These are phyloP conservation scores for Clarias laeviceps DNA, from an alignment of 2,797 vertebrate species.

Conservation along the genomic window DNA sequence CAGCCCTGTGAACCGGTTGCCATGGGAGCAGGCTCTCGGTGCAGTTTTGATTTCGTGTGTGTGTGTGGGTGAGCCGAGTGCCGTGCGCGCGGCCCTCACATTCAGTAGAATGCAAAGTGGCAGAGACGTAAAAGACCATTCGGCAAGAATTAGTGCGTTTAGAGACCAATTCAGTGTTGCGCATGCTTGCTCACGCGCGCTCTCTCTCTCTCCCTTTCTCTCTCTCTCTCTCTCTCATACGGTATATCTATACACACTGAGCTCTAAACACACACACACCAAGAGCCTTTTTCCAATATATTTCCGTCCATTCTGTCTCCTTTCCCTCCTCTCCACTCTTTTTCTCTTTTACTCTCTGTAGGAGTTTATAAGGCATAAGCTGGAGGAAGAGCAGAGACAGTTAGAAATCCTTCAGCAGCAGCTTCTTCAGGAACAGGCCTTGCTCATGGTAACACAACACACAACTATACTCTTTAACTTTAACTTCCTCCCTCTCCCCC, in stretches of 20 bases:
- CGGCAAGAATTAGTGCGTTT: conserved; percentile 39
- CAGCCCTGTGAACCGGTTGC: conserved; percentile 76
- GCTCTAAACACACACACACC: neutral
- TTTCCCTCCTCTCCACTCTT: conserved; percentile 15
- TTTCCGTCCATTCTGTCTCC: conserved; percentile 35
- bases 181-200: neutral
- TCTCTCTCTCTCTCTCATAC: neutral
- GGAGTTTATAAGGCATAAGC: conserved; percentile 95
- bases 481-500: neutral
- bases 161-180: neutral
- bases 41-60: conserved; percentile 38
- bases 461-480: conserved; percentile 28
- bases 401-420: conserved; percentile 96
- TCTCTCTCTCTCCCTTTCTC: neutral
- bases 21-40: conserved; percentile 76
- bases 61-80: conserved; percentile 20
- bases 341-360: conserved; percentile 65
- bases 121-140: conserved; percentile 51
- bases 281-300: too few relatives aligned
- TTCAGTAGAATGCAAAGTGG: conserved; percentile 52
- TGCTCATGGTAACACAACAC: conserved; percentile 86
- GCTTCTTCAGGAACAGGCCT: conserved; percentile 92
- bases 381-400: conserved; percentile 94
- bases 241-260: too few relatives aligned
- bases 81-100: conserved; percentile 34